These are phyloP conservation scores for Meloidogyne hapla DNA, from an alignment of 1,140 invertebrate species.

Conservation along the genomic window DNA sequence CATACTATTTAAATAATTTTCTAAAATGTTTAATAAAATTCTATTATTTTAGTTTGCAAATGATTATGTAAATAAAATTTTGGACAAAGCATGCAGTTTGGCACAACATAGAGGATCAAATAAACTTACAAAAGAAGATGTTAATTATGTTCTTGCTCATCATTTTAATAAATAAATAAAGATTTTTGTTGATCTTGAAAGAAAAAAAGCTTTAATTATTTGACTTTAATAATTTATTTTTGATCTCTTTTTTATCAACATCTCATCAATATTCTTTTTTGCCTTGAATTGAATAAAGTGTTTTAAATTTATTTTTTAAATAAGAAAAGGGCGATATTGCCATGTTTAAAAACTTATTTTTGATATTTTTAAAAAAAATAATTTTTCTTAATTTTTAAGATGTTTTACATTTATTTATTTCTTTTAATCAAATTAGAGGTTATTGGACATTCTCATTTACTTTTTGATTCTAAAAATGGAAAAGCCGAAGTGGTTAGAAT, in stretches of 20 bases:
- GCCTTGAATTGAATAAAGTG: not conserved
- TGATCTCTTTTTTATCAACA: not conserved
- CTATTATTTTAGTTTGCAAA: not conserved
- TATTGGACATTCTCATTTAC: slow-evolving; percentile 1
- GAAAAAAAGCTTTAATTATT: not conserved
- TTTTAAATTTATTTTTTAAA: not conserved
- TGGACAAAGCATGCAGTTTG: not conserved
- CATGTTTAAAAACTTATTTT: slow-evolving; percentile 4
- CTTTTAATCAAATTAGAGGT: not conserved
- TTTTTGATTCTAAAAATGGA: slow-evolving; percentile 9
- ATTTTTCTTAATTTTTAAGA: not conserved
- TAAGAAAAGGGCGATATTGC: not conserved
- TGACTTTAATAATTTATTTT: not conserved
- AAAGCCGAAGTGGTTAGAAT: not conserved
- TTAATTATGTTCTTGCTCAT: not conserved
- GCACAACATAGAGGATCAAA: not conserved
- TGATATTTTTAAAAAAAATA: not conserved
- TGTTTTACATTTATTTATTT: not conserved
- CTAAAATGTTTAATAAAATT: not conserved
- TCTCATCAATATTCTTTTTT: not conserved
- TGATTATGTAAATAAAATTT: not conserved
- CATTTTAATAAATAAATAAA: not conserved
- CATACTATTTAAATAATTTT: too few relatives aligned
- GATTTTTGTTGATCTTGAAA: not conserved
- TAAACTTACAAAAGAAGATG: not conserved